phyloP scores from a whole-genome alignment of 2,113 vertebrate species.

The Spea multiplicata region DNA sequence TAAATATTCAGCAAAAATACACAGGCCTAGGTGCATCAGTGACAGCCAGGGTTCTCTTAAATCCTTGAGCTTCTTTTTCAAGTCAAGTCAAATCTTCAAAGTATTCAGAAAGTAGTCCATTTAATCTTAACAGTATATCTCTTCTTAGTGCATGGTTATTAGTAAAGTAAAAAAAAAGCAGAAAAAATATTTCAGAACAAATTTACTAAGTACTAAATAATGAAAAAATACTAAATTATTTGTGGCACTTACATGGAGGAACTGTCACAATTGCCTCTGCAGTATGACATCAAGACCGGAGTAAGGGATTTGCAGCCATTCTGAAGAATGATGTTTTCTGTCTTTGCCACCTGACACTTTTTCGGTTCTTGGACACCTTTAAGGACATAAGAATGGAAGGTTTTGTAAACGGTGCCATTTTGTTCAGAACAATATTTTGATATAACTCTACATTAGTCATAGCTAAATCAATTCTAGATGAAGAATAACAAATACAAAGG shows the following conservation, averaged over 20 bases:
- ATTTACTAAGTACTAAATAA: too few relatives aligned
- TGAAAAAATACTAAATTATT: neutral
- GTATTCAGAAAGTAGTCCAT: neutral
- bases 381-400: neutral
- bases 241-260: constrained; percentile 74
- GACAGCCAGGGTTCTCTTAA: too few relatives aligned
- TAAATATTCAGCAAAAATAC: neutral
- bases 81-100: neutral
- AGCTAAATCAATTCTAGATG: too few relatives aligned
- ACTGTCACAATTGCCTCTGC: constrained; percentile 74
- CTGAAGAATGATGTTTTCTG: constrained; percentile 57
- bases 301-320: constrained; percentile 63
- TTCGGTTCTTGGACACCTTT: constrained; percentile 3
- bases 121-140: neutral
- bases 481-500: too few relatives aligned
- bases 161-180: neutral
- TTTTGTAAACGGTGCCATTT: neutral
- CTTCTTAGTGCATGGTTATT: neutral
- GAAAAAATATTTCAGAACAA: neutral
- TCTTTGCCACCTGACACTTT: constrained; percentile 61
- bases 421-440: too few relatives aligned
- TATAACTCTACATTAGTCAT: too few relatives aligned
- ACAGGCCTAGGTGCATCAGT: neutral
- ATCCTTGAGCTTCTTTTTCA: neutral
- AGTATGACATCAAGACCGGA: constrained; percentile 70